These are phyloP conservation scores for Mormyrus proboscirostris DNA, from an alignment of 2,797 vertebrate species.

Conservation along the genomic window DNA sequence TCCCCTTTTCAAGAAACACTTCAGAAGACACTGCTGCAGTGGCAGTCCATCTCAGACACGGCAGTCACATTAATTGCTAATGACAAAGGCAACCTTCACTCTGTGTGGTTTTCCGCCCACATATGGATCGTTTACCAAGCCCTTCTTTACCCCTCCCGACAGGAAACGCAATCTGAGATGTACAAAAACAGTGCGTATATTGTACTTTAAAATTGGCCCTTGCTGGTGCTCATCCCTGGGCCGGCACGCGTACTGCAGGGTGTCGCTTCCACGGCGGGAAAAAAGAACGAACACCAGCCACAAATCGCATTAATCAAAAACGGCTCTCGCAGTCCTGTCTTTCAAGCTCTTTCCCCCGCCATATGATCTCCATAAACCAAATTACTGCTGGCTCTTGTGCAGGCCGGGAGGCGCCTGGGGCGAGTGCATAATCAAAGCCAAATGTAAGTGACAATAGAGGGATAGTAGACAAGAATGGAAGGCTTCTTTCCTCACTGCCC, in stretches of 20 bases:
- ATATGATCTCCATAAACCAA: conserved; percentile 87
- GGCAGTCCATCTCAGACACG: conserved; percentile 41
- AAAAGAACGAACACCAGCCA: conserved; percentile 73
- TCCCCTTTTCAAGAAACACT: background rate
- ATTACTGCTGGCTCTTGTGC: conserved; percentile 77
- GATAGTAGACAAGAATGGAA: conserved; percentile 60
- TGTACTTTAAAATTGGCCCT: conserved; percentile 69
- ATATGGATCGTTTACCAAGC: conserved; percentile 72
- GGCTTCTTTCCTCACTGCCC: conserved; percentile 32
- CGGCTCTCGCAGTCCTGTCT: conserved; percentile 71
- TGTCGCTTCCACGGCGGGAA: conserved; percentile 71
- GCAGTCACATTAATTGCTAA: conserved; percentile 70
- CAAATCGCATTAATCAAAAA: conserved; percentile 76
- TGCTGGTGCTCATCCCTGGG: conserved; percentile 53
- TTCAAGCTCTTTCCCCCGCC: conserved; percentile 74
- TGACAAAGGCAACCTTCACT: conserved; percentile 85
- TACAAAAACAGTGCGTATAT: conserved; percentile 81
- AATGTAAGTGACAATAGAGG: conserved; percentile 88
- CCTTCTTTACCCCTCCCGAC: conserved; percentile 56
- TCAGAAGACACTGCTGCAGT: conserved; percentile 14
- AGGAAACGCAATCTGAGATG: conserved; percentile 85
- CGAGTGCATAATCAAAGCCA: conserved; percentile 81
- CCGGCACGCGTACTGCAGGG: conserved; percentile 65
- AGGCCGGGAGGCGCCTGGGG: conserved; percentile 79
- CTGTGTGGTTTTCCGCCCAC: conserved; percentile 75